phyloP scores from a whole-genome alignment of 2,888 invertebrate genomes.

The Noctua pronuba region DNA sequence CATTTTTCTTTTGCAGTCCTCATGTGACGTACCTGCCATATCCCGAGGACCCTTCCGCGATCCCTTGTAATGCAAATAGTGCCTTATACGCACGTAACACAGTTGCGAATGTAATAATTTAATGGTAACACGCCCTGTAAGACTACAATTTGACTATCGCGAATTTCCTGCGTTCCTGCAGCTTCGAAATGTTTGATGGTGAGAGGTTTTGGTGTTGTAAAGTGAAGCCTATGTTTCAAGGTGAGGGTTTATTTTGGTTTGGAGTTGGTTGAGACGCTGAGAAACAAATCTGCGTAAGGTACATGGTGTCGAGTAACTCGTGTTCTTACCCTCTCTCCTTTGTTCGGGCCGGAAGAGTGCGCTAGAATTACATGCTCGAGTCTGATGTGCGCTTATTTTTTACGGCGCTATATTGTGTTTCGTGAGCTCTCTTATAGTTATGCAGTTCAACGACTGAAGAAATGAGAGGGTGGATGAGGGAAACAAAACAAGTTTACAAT shows the following conservation, averaged over 20 bases:
- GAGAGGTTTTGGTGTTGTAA: constrained; percentile 72
- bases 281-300: constrained; percentile 90
- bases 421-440: constrained; percentile 86
- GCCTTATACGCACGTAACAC: constrained; percentile 86
- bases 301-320: constrained; percentile 90
- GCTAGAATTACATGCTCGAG: constrained; percentile 91
- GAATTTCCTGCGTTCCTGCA: constrained; percentile 87
- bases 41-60: constrained; percentile 84
- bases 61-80: constrained; percentile 82
- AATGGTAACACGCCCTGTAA: constrained; percentile 87
- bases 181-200: constrained; percentile 82
- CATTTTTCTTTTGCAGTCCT: constrained; percentile 90
- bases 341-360: constrained; percentile 90
- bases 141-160: constrained; percentile 91
- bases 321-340: constrained; percentile 90
- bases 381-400: constrained; percentile 91
- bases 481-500: constrained; percentile 86
- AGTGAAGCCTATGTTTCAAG: constrained; percentile 77
- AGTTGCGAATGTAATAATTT: constrained; percentile 89
- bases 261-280: constrained; percentile 77
- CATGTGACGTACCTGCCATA: constrained; percentile 86
- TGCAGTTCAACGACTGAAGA: constrained; percentile 89
- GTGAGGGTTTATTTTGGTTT: constrained; percentile 81
- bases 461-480: constrained; percentile 84
- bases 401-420: constrained; percentile 89